Evolutionary conservation across 2,113 vertebrate genomes (phyloP), one percentile per base, ranked within the genome.

Genomic region (Eira barbara): DNA sequence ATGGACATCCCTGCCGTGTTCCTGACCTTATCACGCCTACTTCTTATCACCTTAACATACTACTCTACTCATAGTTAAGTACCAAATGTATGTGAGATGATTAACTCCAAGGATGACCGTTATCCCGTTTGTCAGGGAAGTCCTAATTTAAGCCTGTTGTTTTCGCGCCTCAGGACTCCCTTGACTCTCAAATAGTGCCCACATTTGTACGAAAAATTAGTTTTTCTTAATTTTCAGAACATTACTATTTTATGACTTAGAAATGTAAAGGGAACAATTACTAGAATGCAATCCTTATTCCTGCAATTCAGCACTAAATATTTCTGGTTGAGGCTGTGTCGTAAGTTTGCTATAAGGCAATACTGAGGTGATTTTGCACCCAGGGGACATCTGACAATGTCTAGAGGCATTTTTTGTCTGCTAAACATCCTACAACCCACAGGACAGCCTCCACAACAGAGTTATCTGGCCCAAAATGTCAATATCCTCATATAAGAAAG

Each of bases 161-260:
- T 78, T 18, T 55, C n/a, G 17, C 25, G 78, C 52, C 14, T 42
- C n/a, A 78, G 59, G 4, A 17, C 10, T 65, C 61, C 36, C 5
- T 10, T 82, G 34, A 63, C n/a, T 73, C 76, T 74, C 31, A 65
- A n/a, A 55, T 21, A 69, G 18, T 81, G 3, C 73, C n/a, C 15
- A 57, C 9, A 17, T 78, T 73, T 71, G 45, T 57, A 80, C 4
- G 47, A 78, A 57, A 85, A 47, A 61, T 93, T 45, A 83, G 31
- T 83, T 82, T 63, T 83, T 47, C n/a, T 23, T 95, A 55, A 89
- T 79, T 71, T 95, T 95, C 52, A 80, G 52, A 85, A 89, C 52
- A 71, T 25, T 84, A 89, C 6, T 92, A 84, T 63, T 71, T 95
- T 55, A 86, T 92, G 42, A 84, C 52, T 63, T 79, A 84, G 71